Evolutionary conservation across 2,888 invertebrate species (phyloP), one percentile per base, ranked within the genome.

Genomic region (Brenthis daphne): DNA sequence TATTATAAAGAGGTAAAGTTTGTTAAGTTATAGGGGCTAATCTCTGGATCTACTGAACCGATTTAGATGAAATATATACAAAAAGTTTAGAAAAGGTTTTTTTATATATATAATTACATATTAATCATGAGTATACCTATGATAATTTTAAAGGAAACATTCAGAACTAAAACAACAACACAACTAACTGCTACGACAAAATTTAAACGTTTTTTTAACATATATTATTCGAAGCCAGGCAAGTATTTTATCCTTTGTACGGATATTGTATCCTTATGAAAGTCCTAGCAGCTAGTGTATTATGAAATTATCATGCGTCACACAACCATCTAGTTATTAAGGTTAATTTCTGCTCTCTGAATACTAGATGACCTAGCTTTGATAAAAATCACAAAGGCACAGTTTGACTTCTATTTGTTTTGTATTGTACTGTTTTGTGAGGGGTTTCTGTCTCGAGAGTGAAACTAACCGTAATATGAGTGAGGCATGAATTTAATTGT

Each of bases 311-410:
- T 66, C 61, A 53, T 65, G 47, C 51, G 61, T 63, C 33, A 53
- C 56, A 53, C 53, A 63, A 63, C 51, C 51, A 48, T 66, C 33
- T 51, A 61, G 63, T 63, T 69, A 64, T 64, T 58, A 14, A 66
- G 65, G 69, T 69, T 69, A 64, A 68, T 64, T 64, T 55, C 64
- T 67, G 57, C 64, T 67, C 47, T 60, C 56, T 64, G 67, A 64
- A 70, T 70, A 63, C 66, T 57, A 64, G 67, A 67, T 57, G 67
- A 67, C 64, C 64, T 58, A 64, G 33, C 50, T 70, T 67, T 70
- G 20, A 67, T 37, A 51, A 61, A 61, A 55, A 68, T 55, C 60
- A 57, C 50, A 48, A 29, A 55, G 55, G 56, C 53, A 50, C 63
- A 37, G 54, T 51, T 60, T 64, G 12, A 51, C 58, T 58, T 48